Evolutionary conservation across 2,113 vertebrate genomes (phyloP), one percentile per base, ranked within the genome.

Genomic region (Burhinus bistriatus): DNA sequence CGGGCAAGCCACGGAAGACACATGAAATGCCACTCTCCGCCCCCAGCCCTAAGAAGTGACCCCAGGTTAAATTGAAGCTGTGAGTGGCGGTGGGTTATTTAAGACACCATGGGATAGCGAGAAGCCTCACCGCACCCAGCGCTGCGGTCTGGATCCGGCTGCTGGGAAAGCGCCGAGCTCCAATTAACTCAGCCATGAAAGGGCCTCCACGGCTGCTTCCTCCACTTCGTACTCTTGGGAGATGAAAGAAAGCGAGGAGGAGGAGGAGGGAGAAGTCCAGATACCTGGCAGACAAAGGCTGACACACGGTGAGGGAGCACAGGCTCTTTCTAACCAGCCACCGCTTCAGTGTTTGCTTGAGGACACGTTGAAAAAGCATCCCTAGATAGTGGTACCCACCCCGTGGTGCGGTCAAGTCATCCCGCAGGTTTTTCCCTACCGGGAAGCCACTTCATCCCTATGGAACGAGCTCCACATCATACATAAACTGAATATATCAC

Each of bases 391-490:
- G 61, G 49, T 2, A 32, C 73, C 65, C 59, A 47, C 38, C 55
- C 52, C 7, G 1, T 32, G 1, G 27, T 0, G 27, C 6, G 6
- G 44, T 4, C 68, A 8, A 16, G n/a, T 19, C 57, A 45, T 3
- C 36, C 38, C 8, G 7, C 22, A 11, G 58, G 52, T 23, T 23
- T 49, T 23, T 30, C 19, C 62, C 47, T 21, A 4, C 34, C 1
- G 5, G 13, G 34, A 59, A 51, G 38, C 23, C 3, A 2, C 54
- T 61, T 49, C 13, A 3, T 73, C 19, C 45, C 18, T 3, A 11
- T 1, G 11, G 32, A 82, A 55, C 4, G 7, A 47, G 26, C 77
- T 64, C 69, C n/a, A 2, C 3, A 0, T 4, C 2, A 29, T 0
- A 32, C 3, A 4, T 9, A 22, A 75, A 45, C 9, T 2, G 47